Base-by-base conservation (phyloP, 2,113 vertebrate species). In the Cynocephalus volans region DNA sequence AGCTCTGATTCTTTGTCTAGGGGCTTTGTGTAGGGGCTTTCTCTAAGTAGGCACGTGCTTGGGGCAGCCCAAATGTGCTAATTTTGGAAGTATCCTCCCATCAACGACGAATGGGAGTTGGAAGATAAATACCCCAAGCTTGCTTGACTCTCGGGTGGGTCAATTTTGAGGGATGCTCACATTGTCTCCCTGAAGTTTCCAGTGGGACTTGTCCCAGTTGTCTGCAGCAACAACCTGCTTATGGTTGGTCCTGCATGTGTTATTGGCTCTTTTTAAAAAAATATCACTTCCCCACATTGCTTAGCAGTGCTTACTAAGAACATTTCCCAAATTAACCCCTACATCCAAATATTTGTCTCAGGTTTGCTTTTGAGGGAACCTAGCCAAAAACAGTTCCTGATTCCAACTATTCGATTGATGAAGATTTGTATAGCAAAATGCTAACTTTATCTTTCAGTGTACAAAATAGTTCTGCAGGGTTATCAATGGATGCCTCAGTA, bases 241-340 rank as follows among this genome's bases (percentile, higher is more conserved):
- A 8, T 24, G 41, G 41, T 36, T 56, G 54, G 13, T 9, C 3
- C 13, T 3, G 11, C 15, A 7, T 9, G 28, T 12, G 28, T 0
- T 9, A 6, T 18, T 14, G 11, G 10, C 48, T 4, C 41, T 41
- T 41, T 41, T 41, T 3, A 41, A 41, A 41, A 41, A 41, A 41
- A 1, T 1, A 3, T 23, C 41, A n/a, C 6, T 15, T 41, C 8
- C 64, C 31, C 12, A 19, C 17, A 2, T 23, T 15, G 4, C 24
- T 64, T 9, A 67, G 19, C 41, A 8, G 24, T 4, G 54, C 18
- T 69, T 15, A 3, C 48, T 10, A 21, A 75, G 9, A 28, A 12
- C 41, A 4, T 28, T 31, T 77, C 76, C 18, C n/a, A 24, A 10
- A 31, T 13, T 69, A 54, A 17, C 4, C 9, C 31, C 7, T 36